Conservation (phyloP, 2,797 vertebrate genomes). For the Crocidura indochinensis region DNA sequence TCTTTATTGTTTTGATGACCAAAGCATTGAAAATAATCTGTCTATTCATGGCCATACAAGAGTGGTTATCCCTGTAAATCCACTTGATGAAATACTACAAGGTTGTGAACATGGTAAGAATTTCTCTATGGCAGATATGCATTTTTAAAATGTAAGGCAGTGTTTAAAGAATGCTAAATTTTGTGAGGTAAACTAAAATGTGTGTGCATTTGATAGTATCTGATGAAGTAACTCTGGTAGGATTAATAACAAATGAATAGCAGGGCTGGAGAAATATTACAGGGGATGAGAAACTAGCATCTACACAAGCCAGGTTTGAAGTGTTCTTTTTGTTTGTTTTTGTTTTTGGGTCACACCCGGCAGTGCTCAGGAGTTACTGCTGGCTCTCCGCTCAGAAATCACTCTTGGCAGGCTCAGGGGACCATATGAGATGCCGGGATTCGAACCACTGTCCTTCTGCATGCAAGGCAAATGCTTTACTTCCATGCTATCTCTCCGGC, state of each 20-base stretch:
- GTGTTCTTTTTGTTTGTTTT: no score
- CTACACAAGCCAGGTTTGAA: no score
- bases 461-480: no score
- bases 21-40: conserved; percentile 29
- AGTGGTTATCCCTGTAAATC: not conserved
- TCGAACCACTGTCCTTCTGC: no score
- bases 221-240: conserved; percentile 19
- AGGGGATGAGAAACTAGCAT: no score
- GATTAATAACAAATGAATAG: conserved; percentile 26
- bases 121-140: not conserved
- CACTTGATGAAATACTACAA: not conserved
- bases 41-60: not conserved
- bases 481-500: no score
- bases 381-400: no score
- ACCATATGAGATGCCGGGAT: no score
- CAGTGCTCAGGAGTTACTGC: no score
- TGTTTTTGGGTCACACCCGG: no score
- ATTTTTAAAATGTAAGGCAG: not conserved
- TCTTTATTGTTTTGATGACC: conserved; percentile 4
- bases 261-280: no score
- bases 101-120: conserved; percentile 48
- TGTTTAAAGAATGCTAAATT: conserved; percentile 38
- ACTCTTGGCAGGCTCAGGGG: no score
- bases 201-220: conserved; percentile 21
- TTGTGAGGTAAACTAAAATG: not conserved